phyloP scores from a whole-genome alignment of 2,797 vertebrate species.

The Lithobates sylvaticus region DNA sequence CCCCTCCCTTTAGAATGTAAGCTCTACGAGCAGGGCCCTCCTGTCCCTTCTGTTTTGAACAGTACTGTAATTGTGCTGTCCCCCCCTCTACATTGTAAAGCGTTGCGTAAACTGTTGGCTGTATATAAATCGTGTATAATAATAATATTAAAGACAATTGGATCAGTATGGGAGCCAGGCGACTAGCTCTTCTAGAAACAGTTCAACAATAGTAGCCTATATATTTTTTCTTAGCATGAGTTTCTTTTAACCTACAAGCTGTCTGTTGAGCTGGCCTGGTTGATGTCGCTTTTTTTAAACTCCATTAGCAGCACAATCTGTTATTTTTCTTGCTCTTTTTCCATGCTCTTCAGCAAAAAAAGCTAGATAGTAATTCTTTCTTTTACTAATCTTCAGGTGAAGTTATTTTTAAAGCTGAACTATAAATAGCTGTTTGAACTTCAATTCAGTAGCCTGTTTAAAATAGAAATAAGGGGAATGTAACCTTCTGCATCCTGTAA shows the following conservation, averaged over 20 bases:
- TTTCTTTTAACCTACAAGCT: not conserved
- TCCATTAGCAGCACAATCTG: not conserved
- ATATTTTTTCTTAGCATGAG: not conserved
- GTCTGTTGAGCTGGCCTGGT: not conserved
- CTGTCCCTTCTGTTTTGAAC: no score
- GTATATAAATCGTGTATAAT: no score
- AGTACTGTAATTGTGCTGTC: no score
- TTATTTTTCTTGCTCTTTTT: not conserved
- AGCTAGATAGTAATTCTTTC: not conserved
- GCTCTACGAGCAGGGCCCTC: no score
- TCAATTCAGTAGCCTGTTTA: slow-evolving; percentile 17
- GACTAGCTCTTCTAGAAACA: no score
- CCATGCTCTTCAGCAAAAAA: slow-evolving; percentile 1
- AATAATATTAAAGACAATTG: no score
- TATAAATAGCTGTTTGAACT: slow-evolving; percentile 30
- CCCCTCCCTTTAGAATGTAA: no score
- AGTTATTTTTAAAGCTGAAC: slow-evolving; percentile 67
- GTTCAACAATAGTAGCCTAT: not conserved
- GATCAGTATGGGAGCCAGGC: no score
- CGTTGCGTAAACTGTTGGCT: no score
- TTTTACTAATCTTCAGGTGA: slow-evolving; percentile 69
- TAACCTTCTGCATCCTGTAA: slow-evolving; percentile 47
- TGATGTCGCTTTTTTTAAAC: not conserved
- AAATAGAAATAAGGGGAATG: slow-evolving; percentile 40
- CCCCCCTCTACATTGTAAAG: no score